Percentiles rank a stretch among this genome's conserved stretches.
Conservation (phyloP, 2,113 vertebrate genomes). For the Eleginops maclovinus region DNA sequence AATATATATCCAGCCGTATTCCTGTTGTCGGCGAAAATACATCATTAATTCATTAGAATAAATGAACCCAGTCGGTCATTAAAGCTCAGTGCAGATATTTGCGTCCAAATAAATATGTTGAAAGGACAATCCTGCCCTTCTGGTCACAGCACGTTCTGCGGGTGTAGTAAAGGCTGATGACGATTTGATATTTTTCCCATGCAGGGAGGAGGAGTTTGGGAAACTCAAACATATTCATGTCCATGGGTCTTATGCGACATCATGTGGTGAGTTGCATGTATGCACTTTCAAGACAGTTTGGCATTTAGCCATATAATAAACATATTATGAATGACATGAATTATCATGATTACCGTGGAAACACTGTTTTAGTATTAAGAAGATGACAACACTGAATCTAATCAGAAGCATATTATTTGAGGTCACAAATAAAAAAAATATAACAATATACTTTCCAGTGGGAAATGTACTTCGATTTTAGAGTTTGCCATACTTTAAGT, state of each 20-base stretch:
- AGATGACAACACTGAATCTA: no score
- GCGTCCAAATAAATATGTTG: background rate
- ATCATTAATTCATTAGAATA: conserved; percentile 6
- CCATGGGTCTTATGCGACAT: conserved; percentile 48
- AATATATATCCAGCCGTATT: conserved; percentile 20
- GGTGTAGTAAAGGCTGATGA: background rate
- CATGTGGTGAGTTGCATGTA: conserved; percentile 24
- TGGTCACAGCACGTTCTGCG: background rate
- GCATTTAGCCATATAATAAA: no score
- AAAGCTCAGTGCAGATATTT: accelerated
- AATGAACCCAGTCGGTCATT: background rate
- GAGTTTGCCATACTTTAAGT: background rate
- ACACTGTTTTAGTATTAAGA: no score
- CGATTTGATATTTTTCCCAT: background rate
- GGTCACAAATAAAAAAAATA: background rate
- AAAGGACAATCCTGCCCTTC: background rate
- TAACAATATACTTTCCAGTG: background rate
- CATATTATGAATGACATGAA: no score
- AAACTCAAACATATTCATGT: background rate
- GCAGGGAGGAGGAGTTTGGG: conserved; percentile 25
- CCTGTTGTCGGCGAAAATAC: background rate
- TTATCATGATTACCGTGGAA: no score
- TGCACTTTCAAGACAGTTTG: background rate
- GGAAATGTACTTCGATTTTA: accelerated
- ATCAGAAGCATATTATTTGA: no score